Base-by-base conservation (phyloP, 2,888 invertebrate species). In the Hydrotaea diabolus region DNA sequence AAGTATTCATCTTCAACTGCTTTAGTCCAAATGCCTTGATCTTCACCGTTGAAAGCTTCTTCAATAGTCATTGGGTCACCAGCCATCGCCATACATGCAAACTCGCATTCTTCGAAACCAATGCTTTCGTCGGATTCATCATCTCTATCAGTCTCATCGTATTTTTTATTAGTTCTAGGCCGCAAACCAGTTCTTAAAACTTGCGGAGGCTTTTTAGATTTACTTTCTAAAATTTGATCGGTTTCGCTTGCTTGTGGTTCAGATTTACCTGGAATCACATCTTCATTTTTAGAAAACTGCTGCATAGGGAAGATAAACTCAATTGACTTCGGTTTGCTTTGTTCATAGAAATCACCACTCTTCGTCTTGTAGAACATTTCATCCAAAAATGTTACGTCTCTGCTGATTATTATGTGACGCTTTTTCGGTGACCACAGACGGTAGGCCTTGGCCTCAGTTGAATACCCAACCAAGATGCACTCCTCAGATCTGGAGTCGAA, bases 381-480 rank as follows among this genome's bases (percentile, higher is more conserved):
- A 9, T 43, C 43, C 11, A 43, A 43, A 31, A n/a, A n/a, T n/a
- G n/a, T n/a, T n/a, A n/a, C n/a, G n/a, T n/a, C n/a, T n/a, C n/a
- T n/a, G n/a, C n/a, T n/a, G n/a, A n/a, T n/a, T n/a, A n/a, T n/a
- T n/a, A n/a, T n/a, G n/a, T n/a, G n/a, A n/a, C n/a, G n/a, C n/a
- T n/a, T n/a, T n/a, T n/a, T n/a, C n/a, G n/a, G n/a, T n/a, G n/a
- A n/a, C n/a, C n/a, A n/a, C n/a, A 86, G 17, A 4, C 86, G 75
- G 53, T 86, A 87, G 11, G 82, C 86, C 73, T 86, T 87, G 0
- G 80, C 82, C 62, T 85, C 80, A 3, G 74, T 59, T 0, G 79
- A 83, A 23, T 87, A 85, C 1, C 82, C 83, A 3, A 85, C 81
- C 13, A 87, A 75, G 13, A 81, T 19, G 21, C 85, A 83, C 31